Base-by-base conservation (phyloP, 2,113 vertebrate species). In the Cyphomyrus plagiostoma region DNA sequence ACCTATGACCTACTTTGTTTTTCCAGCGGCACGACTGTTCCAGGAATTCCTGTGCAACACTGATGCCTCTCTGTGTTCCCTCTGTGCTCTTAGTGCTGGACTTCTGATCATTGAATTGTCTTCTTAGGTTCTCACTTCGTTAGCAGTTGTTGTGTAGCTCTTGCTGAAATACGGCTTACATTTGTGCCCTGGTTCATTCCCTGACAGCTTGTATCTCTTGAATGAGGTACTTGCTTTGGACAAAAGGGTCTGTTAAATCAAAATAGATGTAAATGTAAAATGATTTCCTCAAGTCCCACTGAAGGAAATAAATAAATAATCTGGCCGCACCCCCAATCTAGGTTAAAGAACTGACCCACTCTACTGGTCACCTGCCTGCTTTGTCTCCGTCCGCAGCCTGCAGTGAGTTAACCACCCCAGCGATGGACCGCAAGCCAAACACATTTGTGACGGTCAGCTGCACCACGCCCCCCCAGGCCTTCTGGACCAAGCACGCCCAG, bases 401-500 rank as follows among this genome's bases (percentile, higher is more conserved):
- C 95, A 97, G 97, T 89, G 98, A 99, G 91, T 95, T 99, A 90
- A 94, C 97, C 56, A 97, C 98, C 58, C 98, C 98, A 0, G 96
- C 97, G 17, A 91, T 98, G 94, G 98, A 99, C 91, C 96, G 98
- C 70, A 99, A 99, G 94, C 98, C 98, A 92, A 99, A 97, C 96
- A 98, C 97, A 94, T 99, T 99, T 94, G 97, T 99, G 91, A 96
- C 97, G 85, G 98, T 98, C 95, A 99, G 98, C 92, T 98, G 98
- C 91, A 99, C 98, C 52, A 99, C 98, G 0, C 98, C 98, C 7
- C 98, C 98, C 35, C 98, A 99, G 96, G 98, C 97, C 1, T 99
- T 99, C 96, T 99, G 98, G 98, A 99, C 98, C 0, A 99, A 99
- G 94, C 98, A 99, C 39, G 97, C 97, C 3, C 98, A 99, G 95